phyloP scores from a whole-genome alignment of 2,888 invertebrate species.

The Brachyptera risi region DNA sequence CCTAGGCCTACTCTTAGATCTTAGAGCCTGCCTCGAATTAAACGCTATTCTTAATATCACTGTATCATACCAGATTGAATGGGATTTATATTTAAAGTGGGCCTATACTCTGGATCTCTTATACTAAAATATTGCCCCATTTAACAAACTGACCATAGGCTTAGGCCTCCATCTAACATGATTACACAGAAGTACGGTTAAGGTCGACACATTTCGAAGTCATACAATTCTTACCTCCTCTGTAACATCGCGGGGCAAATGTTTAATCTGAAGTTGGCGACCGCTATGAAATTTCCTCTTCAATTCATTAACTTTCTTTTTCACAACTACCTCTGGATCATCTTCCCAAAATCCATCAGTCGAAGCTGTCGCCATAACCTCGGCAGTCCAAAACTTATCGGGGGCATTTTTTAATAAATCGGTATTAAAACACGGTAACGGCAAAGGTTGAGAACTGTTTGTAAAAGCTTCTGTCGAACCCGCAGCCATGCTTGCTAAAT shows the following conservation, averaged over 20 bases:
- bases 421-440: slow-evolving; percentile 34
- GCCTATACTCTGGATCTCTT: too few species aligned
- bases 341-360: slow-evolving; percentile 43
- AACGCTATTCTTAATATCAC: too few species aligned
- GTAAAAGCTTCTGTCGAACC: slow-evolving; percentile 42
- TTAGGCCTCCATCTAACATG: too few species aligned
- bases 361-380: slow-evolving; percentile 42
- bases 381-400: slow-evolving; percentile 37
- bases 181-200: too few species aligned
- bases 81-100: too few species aligned
- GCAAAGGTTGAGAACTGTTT: slow-evolving; percentile 36
- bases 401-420: slow-evolving; percentile 34
- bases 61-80: too few species aligned
- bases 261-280: slow-evolving; percentile 44
- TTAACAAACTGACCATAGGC: too few species aligned
- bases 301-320: slow-evolving; percentile 42
- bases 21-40: too few species aligned
- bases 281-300: slow-evolving; percentile 44
- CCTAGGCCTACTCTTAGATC: too few species aligned
- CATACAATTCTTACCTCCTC: slow-evolving; percentile 41
- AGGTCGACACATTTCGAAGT: background rate
- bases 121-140: too few species aligned
- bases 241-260: slow-evolving; percentile 45
- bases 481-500: slow-evolving; percentile 39
- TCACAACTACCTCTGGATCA: slow-evolving; percentile 41